Base-by-base conservation (phyloP, 2,113 vertebrate species). In the Hypomesus transpacificus region DNA sequence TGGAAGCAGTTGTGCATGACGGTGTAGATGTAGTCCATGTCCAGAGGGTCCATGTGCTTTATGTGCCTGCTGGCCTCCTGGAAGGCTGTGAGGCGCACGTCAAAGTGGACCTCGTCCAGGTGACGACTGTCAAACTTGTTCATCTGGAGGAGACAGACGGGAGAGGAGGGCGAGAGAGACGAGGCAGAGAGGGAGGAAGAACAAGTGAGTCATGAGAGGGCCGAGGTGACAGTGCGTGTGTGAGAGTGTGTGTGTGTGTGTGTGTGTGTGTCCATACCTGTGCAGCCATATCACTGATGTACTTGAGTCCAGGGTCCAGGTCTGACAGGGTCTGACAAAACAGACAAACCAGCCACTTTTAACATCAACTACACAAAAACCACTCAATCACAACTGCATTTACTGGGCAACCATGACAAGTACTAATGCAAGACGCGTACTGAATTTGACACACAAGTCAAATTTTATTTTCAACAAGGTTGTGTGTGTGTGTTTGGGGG, bases 1-100 rank as follows among this genome's bases (percentile, higher is more conserved):
- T 98, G 93, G 88, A 99, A 98, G 80, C 96, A 97, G 91, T 94
- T 98, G 87, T 98, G 91, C 82, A 97, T 90, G 82, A 99, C 76
- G 0, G 88, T 83, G 75, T 85, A 81, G 64, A 99, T 91, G 80
- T 90, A 98, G 87, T 90, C 85, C 17, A 92, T 73, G 83, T 99
- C 97, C 79, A 97, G 87, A 0, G 78, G 80, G 31, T 89, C 85
- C 96, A 98, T 96, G 9, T 91, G 93, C 77, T 89, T 93, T 75
- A 98, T 78, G 4, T 69, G 79, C 66, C 82, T 81, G 22, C 89
- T 90, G 70, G 94, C 92, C 0, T 89, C 89, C 85, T 98, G 96
- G 90, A 99, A 98, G 0, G 94, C 92, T 5, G 89, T 81, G 50
- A 99, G 91, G 1, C 97, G 95, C 39, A 94, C 88, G 21, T 99